Evolutionary conservation across 2,888 invertebrate genomes (phyloP).

Genomic region (Zele albiditarsus): DNA sequence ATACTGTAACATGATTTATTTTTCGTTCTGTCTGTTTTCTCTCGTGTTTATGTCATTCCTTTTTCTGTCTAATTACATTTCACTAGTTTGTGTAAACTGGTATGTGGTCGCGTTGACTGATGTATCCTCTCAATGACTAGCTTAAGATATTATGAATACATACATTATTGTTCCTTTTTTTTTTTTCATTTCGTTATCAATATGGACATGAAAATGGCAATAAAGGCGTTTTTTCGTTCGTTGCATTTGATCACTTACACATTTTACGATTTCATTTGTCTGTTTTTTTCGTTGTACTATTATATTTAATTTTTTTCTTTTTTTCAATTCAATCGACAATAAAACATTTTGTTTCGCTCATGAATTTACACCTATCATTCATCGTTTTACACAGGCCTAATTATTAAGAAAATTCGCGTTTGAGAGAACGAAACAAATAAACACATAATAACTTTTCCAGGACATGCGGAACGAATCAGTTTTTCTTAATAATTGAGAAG

Average conservation of each 20-base stretch:
- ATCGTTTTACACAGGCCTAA: neutral
- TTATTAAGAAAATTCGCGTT: neutral
- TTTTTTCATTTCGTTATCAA: slow-evolving; percentile 32
- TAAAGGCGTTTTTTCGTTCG: slow-evolving; percentile 37
- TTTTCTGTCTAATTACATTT: slow-evolving; percentile 1
- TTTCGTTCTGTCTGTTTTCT: neutral
- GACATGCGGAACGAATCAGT: neutral
- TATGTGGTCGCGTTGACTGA: slow-evolving; percentile 55
- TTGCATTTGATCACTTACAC: slow-evolving; percentile 17
- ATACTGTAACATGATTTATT: slow-evolving; percentile 14
- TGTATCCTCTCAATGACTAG: slow-evolving; percentile 66
- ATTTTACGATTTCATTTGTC: neutral
- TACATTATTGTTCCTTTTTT: slow-evolving; percentile 50
- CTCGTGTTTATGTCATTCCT: neutral
- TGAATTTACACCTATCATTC: neutral
- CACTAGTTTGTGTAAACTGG: neutral
- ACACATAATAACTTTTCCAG: neutral
- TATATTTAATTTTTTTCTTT: neutral
- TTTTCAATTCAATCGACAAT: neutral
- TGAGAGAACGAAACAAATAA: neutral
- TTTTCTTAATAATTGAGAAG: neutral
- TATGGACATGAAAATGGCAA: slow-evolving; percentile 49
- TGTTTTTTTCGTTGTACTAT: neutral
- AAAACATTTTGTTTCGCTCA: neutral
- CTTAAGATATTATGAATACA: slow-evolving; percentile 67